Conservation (phyloP, 2,888 invertebrate genomes). For the Geophilus truncorum region DNA sequence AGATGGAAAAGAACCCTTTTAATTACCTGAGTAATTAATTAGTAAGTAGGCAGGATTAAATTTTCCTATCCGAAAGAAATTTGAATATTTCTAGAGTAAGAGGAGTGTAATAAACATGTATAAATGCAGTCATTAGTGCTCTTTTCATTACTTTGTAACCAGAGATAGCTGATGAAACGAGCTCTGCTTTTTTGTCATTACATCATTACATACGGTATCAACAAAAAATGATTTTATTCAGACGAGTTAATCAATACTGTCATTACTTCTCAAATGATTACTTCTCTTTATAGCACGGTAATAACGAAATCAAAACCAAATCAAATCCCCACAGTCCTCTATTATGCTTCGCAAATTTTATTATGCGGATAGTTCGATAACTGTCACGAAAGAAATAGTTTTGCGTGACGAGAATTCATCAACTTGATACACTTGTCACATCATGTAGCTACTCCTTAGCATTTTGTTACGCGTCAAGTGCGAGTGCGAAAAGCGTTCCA, state of each 20-base stretch:
- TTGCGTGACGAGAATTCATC: neutral
- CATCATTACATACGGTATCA: no score
- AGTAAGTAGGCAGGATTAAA: neutral
- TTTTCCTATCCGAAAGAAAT: neutral
- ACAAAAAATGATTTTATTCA: no score
- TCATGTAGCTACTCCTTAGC: no score
- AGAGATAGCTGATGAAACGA: neutral
- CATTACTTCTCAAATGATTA: neutral
- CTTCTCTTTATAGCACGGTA: neutral
- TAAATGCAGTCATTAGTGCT: neutral
- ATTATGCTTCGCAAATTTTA: no score
- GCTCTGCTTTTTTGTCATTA: no score
- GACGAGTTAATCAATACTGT: neutral
- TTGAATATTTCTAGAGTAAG: neutral
- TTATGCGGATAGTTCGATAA: neutral
- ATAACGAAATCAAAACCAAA: neutral
- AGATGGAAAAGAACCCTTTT: no score
- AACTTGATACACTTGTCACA: neutral
- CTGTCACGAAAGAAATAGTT: neutral
- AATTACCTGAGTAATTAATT: neutral
- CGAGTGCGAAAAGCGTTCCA: no score
- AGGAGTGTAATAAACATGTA: neutral
- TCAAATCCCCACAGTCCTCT: neutral
- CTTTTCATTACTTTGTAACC: neutral
- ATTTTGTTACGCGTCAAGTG: no score